These are phyloP conservation scores for Tragopan temminckii DNA, from an alignment of 2,797 vertebrate genomes.

Conservation along the genomic window DNA sequence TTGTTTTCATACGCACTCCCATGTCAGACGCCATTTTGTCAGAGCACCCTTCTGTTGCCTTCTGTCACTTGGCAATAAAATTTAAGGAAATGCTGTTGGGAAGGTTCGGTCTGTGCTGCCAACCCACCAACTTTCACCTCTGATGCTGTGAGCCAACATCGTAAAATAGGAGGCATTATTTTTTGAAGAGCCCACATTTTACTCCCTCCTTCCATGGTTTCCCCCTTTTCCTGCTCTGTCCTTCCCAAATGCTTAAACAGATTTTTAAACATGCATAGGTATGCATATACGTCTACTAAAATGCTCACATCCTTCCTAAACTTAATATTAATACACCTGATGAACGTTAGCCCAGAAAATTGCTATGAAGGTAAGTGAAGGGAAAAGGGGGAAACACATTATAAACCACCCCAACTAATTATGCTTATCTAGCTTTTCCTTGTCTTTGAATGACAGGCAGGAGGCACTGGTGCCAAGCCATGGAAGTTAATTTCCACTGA, in stretches of 20 bases:
- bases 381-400: background rate
- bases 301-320: fast-evolving
- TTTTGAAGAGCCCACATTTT: background rate
- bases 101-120: too few species aligned
- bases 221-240: background rate
- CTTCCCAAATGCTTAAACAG: background rate
- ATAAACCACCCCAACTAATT: background rate
- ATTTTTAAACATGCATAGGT: background rate
- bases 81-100: too few species aligned
- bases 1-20: too few species aligned
- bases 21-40: too few species aligned
- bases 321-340: background rate
- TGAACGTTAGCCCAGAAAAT: background rate
- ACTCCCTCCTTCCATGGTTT: background rate
- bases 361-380: background rate
- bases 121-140: too few species aligned
- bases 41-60: too few species aligned
- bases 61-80: too few species aligned
- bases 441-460: background rate
- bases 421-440: background rate
- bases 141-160: too few species aligned
- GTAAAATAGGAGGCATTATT: too few species aligned
- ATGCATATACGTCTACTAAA: background rate
- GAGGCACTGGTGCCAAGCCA: conserved; percentile 36
- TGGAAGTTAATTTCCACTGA: conserved; percentile 31